A percentile compares a stretch with the other conserved stretches of the same genome.
Conservation (phyloP, 2,888 invertebrate genomes). For the Drosophila glabriapex region DNA sequence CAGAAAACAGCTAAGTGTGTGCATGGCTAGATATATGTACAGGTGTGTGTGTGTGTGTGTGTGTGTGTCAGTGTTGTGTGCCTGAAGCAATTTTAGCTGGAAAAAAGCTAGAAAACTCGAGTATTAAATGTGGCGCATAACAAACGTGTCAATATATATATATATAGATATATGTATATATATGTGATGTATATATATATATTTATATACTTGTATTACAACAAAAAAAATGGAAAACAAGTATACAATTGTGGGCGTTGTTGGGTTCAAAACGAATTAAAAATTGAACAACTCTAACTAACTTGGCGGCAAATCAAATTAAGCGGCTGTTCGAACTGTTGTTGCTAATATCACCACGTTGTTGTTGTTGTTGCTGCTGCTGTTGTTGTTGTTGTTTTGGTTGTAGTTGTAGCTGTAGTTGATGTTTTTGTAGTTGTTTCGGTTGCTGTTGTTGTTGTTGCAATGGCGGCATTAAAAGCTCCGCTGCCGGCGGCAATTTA, state of each 20-base stretch:
- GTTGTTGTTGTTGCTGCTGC: slow-evolving; percentile 42
- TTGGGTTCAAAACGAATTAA: slow-evolving; percentile 48
- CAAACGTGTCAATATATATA: slow-evolving; percentile 11
- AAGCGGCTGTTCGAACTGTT: slow-evolving; percentile 83
- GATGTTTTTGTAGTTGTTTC: slow-evolving; percentile 37
- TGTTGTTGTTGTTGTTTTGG: slow-evolving; percentile 46
- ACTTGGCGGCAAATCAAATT: slow-evolving; percentile 84
- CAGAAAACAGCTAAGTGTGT: slow-evolving; percentile 44
- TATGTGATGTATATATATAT: slow-evolving; percentile 1
- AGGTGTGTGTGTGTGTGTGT: slow-evolving; percentile 23
- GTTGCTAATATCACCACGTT: slow-evolving; percentile 18
- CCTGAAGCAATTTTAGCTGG: slow-evolving; percentile 39
- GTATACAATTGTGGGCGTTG: slow-evolving; percentile 17
- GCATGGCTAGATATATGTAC: slow-evolving; percentile 35
- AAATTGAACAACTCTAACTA: slow-evolving; percentile 78
- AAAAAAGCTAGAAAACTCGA: slow-evolving; percentile 25
- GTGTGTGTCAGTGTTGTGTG: slow-evolving; percentile 32
- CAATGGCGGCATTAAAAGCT: slow-evolving; percentile 49
- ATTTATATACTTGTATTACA: slow-evolving; percentile 18
- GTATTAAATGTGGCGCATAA: slow-evolving; percentile 20
- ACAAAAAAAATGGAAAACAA: slow-evolving; percentile 32
- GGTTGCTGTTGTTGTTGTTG: slow-evolving; percentile 49
- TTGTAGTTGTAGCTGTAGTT: slow-evolving; percentile 48
- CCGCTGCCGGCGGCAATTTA: slow-evolving; percentile 61
- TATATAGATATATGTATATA: not conserved